phyloP scores from a whole-genome alignment of 2,888 invertebrate genomes.

The Pimpla rufipes region DNA sequence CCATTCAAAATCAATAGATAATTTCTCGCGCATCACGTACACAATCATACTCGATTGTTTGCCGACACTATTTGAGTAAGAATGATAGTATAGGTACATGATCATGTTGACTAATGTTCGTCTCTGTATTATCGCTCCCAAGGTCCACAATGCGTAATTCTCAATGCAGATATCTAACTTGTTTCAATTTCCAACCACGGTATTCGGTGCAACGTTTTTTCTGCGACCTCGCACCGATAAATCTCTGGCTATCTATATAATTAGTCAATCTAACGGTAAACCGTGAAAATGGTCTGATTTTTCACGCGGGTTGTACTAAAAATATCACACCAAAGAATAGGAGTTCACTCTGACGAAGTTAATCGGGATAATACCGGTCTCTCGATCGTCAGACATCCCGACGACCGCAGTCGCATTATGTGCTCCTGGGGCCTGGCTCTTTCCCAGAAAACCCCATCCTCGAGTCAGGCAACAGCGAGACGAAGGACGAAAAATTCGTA shows the following conservation, averaged over 20 bases:
- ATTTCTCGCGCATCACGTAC: slow-evolving; percentile 72
- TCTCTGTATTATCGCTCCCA: background rate
- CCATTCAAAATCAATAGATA: slow-evolving; percentile 84
- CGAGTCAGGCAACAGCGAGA: slow-evolving; percentile 9
- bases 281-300: too few species aligned
- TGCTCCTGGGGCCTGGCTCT: slow-evolving; percentile 62
- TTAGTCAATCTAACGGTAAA: too few species aligned
- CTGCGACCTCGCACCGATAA: too few species aligned
- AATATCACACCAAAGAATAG: background rate
- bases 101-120: background rate
- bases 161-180: too few species aligned
- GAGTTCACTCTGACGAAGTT: slow-evolving; percentile 36
- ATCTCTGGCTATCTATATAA: too few species aligned
- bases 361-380: slow-evolving; percentile 61
- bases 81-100: background rate
- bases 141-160: too few species aligned
- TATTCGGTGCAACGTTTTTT: too few species aligned
- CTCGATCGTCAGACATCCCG: slow-evolving; percentile 34
- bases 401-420: slow-evolving; percentile 63
- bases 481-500: slow-evolving; percentile 27
- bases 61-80: background rate
- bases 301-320: too few species aligned
- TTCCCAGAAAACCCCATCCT: slow-evolving; percentile 63
- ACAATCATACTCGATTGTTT: slow-evolving; percentile 2
- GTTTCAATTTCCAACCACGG: too few species aligned